Base-by-base conservation (phyloP, 2,113 vertebrate species). In the Periophthalmodon schlosseri region DNA sequence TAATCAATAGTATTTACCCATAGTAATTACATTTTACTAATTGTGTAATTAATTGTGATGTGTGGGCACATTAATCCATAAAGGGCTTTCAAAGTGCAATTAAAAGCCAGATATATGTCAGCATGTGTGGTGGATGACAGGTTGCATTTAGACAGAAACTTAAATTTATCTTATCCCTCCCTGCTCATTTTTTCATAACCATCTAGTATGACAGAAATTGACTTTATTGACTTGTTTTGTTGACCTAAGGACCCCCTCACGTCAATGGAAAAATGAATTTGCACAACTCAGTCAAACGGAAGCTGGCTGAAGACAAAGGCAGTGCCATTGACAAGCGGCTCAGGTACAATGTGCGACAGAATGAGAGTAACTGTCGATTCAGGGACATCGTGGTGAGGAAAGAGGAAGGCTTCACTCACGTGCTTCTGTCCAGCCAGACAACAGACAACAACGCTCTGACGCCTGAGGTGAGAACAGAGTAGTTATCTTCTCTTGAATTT, bases 351-450 rank as follows among this genome's bases (percentile, higher is more conserved):
- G 96, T 98, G 82, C 93, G 97, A 80, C 97, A 99, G 87, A 99
- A 95, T 0, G 97, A 99, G 86, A 96, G 92, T 88, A 97, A 95
- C 94, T 97, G 96, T 89, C 95, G 96, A 47, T 99, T 97, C 88
- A 94, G 97, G 73, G 97, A 99, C 94, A 99, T 99, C n/a, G 96
- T 99, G 1, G 97, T 99, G 74, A 93, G 96, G 84, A 99, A 98
- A 87, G 97, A 99, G 89, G 96, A 99, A 44, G 97, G 97, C 34
- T 99, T 99, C 93, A 99, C 97, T 0, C 97, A 99, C 36, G 95
- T 99, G 73, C 92, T 98, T 80, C 94, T 99, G 36, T 99, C 97
- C 0, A 99, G 96, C 89, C 97, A 99, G 91, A 98, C 96, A 12
- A 98, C 97, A 2, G 97, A 98, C 89, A 98, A 97, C 93, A 99